These are phyloP conservation scores for Spea multiplicata DNA, from an alignment of 2,113 vertebrate genomes.

Conservation along the genomic window DNA sequence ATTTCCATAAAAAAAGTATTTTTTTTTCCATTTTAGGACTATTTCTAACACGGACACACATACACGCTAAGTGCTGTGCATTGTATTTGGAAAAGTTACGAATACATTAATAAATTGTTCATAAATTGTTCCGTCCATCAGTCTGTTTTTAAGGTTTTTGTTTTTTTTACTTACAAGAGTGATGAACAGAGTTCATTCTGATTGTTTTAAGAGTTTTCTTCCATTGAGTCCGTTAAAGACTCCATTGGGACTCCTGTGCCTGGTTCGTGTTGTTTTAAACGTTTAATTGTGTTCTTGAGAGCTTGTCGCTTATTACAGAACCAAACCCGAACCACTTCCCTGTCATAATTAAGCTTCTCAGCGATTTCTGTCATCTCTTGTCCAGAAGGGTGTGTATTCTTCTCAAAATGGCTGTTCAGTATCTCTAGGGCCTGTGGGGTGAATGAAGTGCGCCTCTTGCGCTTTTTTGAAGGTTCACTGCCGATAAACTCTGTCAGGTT, in stretches of 20 bases:
- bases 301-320: conserved; percentile 99
- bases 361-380: conserved; percentile 99
- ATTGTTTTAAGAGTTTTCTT: conserved; percentile 82
- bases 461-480: conserved; percentile 98
- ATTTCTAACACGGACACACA: conserved; percentile 69
- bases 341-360: conserved; percentile 98
- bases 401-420: conserved; percentile 99
- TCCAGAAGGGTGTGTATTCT: conserved; percentile 98
- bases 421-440: conserved; percentile 98
- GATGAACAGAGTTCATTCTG: conserved; percentile 57
- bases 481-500: conserved; percentile 99
- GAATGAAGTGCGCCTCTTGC: conserved; percentile 99
- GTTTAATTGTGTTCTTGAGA: conserved; percentile 99
- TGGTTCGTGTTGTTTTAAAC: conserved; percentile 93
- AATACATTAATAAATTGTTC: conserved; percentile 59
- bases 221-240: conserved; percentile 86
- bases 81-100: conserved; percentile 66
- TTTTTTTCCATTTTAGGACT: conserved; percentile 51
- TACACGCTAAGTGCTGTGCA: conserved; percentile 69
- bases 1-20: conserved; percentile 80
- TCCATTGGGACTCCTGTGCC: conserved; percentile 77
- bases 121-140: conserved; percentile 62
- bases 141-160: too few relatives aligned
- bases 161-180: conserved; percentile 64
- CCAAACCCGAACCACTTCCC: conserved; percentile 98